phyloP scores from a whole-genome alignment of 37 sponge, comb jelly and placozoan species.

The Aphrocallistes beatrix region DNA sequence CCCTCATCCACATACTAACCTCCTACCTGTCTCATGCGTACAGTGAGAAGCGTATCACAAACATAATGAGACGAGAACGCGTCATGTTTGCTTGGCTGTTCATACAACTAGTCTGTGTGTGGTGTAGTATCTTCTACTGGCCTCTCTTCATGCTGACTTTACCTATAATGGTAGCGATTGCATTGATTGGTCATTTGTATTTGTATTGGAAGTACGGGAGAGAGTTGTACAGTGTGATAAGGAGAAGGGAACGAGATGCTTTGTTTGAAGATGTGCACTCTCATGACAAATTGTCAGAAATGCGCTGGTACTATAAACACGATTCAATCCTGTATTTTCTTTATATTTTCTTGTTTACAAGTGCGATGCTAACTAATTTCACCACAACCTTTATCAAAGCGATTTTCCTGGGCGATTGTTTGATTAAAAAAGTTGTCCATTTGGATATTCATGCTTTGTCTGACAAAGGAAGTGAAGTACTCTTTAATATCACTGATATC shows the following conservation, averaged over 20 bases:
- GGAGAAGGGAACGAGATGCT: not conserved
- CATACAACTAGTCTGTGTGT: not conserved
- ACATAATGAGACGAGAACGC: not conserved
- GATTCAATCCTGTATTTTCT: not conserved
- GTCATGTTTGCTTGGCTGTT: not conserved
- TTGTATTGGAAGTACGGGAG: not conserved
- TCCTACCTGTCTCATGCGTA: constrained; percentile 7
- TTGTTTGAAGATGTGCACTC: not conserved
- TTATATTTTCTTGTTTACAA: not conserved
- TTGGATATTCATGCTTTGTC: not conserved
- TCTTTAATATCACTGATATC: too few relatives aligned
- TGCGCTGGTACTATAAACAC: not conserved
- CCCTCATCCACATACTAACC: not conserved
- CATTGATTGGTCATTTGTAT: not conserved
- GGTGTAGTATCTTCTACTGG: not conserved
- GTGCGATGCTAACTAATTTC: not conserved
- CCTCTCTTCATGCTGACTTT: not conserved
- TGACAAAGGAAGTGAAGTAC: too few relatives aligned
- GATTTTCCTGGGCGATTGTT: not conserved
- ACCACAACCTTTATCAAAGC: not conserved
- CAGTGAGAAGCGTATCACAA: not conserved
- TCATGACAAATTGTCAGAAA: not conserved
- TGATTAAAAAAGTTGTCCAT: not conserved
- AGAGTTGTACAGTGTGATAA: not conserved
- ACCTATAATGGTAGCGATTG: not conserved